A percentile compares a stretch with the other conserved stretches of the same genome.
Conservation (phyloP, 1,140 invertebrate genomes). For the Thaumatotibia leucotreta region DNA sequence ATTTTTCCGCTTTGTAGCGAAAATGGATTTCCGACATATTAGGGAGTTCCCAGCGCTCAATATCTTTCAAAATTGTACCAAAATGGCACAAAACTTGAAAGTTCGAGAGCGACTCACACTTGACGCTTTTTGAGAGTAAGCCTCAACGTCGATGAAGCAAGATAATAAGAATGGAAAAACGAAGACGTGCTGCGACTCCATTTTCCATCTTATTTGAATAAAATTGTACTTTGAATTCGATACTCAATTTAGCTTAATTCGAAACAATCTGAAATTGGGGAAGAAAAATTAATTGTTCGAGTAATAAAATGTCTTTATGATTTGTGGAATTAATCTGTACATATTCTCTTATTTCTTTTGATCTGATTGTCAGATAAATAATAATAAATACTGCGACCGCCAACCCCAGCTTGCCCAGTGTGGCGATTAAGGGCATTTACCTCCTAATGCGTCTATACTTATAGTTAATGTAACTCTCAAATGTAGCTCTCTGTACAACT, state of each 20-base stretch:
- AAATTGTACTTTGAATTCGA: constrained; percentile 3
- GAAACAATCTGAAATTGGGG: not conserved
- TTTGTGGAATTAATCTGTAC: not conserved
- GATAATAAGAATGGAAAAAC: not conserved
- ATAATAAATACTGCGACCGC: too few species aligned
- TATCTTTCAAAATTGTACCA: too few species aligned
- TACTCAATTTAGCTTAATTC: not conserved
- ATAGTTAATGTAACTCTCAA: too few species aligned
- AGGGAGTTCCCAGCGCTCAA: too few species aligned
- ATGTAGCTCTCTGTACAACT: too few species aligned
- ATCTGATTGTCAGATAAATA: not conserved
- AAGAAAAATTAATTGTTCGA: not conserved
- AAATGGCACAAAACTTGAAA: too few species aligned
- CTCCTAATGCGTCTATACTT: too few species aligned
- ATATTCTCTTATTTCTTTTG: not conserved
- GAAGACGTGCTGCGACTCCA: not conserved
- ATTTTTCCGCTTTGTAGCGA: too few species aligned
- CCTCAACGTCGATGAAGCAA: not conserved
- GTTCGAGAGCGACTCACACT: too few species aligned
- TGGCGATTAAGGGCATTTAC: too few species aligned
- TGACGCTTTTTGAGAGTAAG: not conserved
- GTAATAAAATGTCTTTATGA: not conserved
- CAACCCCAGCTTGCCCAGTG: too few species aligned
- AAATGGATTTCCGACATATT: too few species aligned
- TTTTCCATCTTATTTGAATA: not conserved